Base-by-base conservation (phyloP, 2,113 vertebrate genomes). In the Aplodontia rufa region DNA sequence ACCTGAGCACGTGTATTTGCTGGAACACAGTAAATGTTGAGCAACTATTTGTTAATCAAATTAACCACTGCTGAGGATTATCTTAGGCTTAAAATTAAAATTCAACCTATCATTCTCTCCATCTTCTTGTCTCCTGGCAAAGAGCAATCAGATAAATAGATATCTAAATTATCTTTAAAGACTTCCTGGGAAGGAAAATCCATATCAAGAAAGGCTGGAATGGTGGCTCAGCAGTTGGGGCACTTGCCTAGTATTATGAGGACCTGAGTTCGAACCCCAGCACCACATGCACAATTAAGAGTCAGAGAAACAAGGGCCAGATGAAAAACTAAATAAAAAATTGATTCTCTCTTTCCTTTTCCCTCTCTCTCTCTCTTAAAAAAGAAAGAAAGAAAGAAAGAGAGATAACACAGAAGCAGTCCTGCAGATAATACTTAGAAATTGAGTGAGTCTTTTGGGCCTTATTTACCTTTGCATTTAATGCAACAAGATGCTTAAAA, bases 31-130 rank as follows among this genome's bases (percentile, higher is more conserved):
- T 74, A 66, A 68, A 47, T 13, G 26, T 40, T 66, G 47, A 74
- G 58, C 49, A 60, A 80, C 64, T 72, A n/a, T 68, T 96, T 80
- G 51, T 45, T 45, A 85, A 74, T 37, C 35, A 42, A 96, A 81
- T 32, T 60, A 86, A 66, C 10, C 49, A 17, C n/a, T 55, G 58
- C 24, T 71, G 71, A 90, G 79, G 60, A 68, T 93, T 42, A 62
- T 22, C 3, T 51, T 90, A 42, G 42, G 30, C n/a, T 95, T 84
- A 75, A 92, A 94, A 96, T 79, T 71, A 81, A 95, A 95, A 93
- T 40, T 84, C 37, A 76, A 13, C 37, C 69, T 55, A 79, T 82
- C 42, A 76, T 60, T 74, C 53, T 82, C 22, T 53, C 66, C 51
- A 26, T 40, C 45, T 19, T 75, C 75, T 40, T 83, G 37, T 78